Conservation (phyloP, 2,113 vertebrate genomes). For the Lepus europaeus region DNA sequence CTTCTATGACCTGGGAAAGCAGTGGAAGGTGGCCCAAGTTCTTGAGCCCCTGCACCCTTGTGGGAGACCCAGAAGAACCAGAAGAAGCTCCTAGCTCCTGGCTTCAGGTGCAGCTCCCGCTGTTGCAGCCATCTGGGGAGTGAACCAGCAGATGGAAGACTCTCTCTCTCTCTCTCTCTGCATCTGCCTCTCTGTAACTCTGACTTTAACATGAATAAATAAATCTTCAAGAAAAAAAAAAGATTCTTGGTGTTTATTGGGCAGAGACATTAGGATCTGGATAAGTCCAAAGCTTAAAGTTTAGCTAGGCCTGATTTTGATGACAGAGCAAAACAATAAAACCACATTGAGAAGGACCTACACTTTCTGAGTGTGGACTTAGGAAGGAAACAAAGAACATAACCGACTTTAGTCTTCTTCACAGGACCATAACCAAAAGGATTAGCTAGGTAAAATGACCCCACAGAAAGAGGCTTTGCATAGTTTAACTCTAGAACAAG, state of each 20-base stretch:
- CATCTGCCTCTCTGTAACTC: too few relatives aligned
- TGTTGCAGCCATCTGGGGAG: too few relatives aligned
- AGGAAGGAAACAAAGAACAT: not conserved
- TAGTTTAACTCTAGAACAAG: not conserved
- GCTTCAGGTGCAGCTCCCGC: too few relatives aligned
- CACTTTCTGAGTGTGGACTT: not conserved
- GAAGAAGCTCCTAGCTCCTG: too few relatives aligned
- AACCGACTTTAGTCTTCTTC: not conserved
- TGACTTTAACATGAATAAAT: too few relatives aligned
- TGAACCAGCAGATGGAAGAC: too few relatives aligned
- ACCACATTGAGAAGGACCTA: not conserved
- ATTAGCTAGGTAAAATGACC: not conserved
- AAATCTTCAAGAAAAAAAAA: too few relatives aligned
- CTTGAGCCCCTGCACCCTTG: too few relatives aligned
- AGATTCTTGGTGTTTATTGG: not conserved
- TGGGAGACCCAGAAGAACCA: too few relatives aligned
- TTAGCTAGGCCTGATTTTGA: not conserved
- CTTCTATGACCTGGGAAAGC: too few relatives aligned
- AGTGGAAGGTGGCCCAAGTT: too few relatives aligned
- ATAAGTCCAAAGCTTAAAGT: conserved; percentile 14
- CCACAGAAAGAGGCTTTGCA: not conserved
- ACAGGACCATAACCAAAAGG: not conserved
- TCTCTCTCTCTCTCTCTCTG: too few relatives aligned
- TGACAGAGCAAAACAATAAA: not conserved
- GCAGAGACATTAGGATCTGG: not conserved